These are phyloP conservation scores for Adela reaumurella DNA, from an alignment of 2,888 invertebrate species.

Conservation along the genomic window DNA sequence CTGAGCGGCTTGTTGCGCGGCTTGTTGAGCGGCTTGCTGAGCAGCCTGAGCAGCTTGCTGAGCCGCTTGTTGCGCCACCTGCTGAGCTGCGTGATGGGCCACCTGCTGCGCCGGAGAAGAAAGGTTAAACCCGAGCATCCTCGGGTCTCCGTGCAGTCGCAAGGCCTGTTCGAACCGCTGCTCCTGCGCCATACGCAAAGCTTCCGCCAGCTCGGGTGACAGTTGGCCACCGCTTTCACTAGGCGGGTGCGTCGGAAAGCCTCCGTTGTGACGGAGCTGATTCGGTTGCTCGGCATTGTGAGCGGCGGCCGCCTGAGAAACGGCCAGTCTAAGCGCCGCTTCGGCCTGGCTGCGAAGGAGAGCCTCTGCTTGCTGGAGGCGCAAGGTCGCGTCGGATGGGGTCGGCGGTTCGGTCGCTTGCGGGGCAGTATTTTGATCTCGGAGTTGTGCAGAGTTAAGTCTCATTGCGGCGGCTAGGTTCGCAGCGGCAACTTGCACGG, in stretches of 20 bases:
- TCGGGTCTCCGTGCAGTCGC: constrained; percentile 74
- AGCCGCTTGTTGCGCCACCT: constrained; percentile 14
- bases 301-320: constrained; percentile 65
- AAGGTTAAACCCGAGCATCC: constrained; percentile 74
- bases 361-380: constrained; percentile 78
- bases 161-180: constrained; percentile 80
- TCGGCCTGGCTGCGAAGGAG: constrained; percentile 82
- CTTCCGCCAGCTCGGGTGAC: constrained; percentile 69
- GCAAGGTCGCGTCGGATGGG: constrained; percentile 70
- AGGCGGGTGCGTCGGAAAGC: constrained; percentile 37
- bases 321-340: constrained; percentile 77
- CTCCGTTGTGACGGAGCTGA: constrained; percentile 46
- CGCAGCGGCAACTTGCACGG: constrained; percentile 70
- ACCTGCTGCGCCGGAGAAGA: constrained; percentile 36
- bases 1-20: neutral
- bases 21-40: constrained; percentile 21
- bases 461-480: constrained; percentile 76
- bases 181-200: constrained; percentile 68
- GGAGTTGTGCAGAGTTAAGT: constrained; percentile 33
- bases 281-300: constrained; percentile 39
- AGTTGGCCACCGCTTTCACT: constrained; percentile 51
- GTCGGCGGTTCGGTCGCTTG: constrained; percentile 76
- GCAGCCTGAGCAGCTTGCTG: constrained; percentile 25
- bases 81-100: constrained; percentile 33
- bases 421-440: constrained; percentile 56